phyloP scores from a whole-genome alignment of 2,797 vertebrate genomes.

The Melanotaenia nigrans region DNA sequence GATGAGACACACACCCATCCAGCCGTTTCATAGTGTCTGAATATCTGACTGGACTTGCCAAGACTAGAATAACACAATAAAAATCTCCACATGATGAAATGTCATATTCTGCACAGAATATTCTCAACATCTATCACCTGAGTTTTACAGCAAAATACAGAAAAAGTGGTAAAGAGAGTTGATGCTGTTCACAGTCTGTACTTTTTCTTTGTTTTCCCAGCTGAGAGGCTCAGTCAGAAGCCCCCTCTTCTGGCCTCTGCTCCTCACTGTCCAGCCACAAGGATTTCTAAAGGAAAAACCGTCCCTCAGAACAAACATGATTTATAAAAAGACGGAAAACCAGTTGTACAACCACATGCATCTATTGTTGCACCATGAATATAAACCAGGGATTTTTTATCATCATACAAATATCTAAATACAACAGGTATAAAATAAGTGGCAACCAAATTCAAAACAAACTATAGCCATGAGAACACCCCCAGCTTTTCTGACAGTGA shows the following conservation, averaged over 20 bases:
- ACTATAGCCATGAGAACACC: not conserved
- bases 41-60: conserved; percentile 17
- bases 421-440: not conserved
- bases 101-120: conserved; percentile 26
- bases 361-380: conserved; percentile 77
- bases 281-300: not conserved
- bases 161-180: conserved; percentile 48
- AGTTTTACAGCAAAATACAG: conserved; percentile 23
- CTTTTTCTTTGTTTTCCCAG: conserved; percentile 39
- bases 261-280: not conserved
- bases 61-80: conserved; percentile 22
- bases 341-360: not conserved
- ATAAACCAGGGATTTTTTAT: conserved; percentile 18
- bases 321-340: conserved; percentile 1
- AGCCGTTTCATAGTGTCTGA: conserved; percentile 15
- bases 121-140: conserved; percentile 38
- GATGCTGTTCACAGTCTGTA: conserved; percentile 60
- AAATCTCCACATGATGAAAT: conserved; percentile 17
- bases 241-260: conserved; percentile 34
- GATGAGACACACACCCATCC: conserved; percentile 28
- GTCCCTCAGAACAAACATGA: not conserved
- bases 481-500: conserved; percentile 43
- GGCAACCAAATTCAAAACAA: conserved; percentile 12
- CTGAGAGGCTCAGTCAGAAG: conserved; percentile 63
- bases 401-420: not conserved